Base-by-base conservation (phyloP, 2,797 vertebrate genomes). In the Tarsius wallacei region DNA sequence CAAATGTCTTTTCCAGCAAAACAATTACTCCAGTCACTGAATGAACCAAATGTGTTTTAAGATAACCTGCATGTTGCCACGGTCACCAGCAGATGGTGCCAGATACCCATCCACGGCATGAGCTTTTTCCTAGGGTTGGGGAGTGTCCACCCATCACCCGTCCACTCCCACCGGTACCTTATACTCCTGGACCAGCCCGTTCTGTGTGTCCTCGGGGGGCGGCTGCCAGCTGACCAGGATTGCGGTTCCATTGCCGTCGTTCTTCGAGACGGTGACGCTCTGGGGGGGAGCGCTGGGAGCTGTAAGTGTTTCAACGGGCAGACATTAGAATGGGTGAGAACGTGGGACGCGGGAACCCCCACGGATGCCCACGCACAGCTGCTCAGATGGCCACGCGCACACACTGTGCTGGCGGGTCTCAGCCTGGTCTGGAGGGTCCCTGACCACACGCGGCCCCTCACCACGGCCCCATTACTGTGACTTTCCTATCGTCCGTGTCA, bases 121-220 rank as follows among this genome's bases (percentile, higher is more conserved):
- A 42, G 7, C n/a, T 36, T 77, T 59, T 59, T 2, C 4, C n/a
- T 80, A 9, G 55, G 33, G 51, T 6, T n/a, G n/a, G 70, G 33
- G 15, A 5, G 5, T 82, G 61, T 47, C 73, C 42, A 3, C 42
- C 42, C 42, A 5, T 42, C 42, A 42, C 42, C 42, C 42, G 42
- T 3, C 42, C 42, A 5, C 42, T 42, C 42, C 42, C 42, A 42
- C 42, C 42, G 42, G 42, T 63, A 99, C 99, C 99, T 99, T 99
- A 87, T 99, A 99, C 94, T 99, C 99, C 93, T 99, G 99, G 96
- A 99, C 99, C 99, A 99, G 98, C 88, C 99, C 99, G 61, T 99
- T 99, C 82, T 99, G 99, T 85, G 99, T 99, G 84, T 99, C 99
- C 97, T 99, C 99, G 7, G 99, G 99, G 92, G 99, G 99, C 3